A percentile compares a stretch with the other conserved stretches of the same genome.
Conservation (phyloP, 1,140 invertebrate genomes). For the Acromyrmex charruanus region DNA sequence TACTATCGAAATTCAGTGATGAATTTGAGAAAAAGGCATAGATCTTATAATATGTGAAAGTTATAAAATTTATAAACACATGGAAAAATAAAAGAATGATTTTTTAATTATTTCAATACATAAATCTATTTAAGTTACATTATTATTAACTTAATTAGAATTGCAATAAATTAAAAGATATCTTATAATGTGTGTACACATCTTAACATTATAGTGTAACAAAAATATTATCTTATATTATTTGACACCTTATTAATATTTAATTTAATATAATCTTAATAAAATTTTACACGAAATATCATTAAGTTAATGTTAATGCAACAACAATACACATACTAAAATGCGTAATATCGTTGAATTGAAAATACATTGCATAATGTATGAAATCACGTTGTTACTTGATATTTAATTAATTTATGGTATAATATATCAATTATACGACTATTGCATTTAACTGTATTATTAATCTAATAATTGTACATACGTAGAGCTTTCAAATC, state of each 20-base stretch:
- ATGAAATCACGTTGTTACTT: background rate
- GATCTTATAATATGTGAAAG: background rate
- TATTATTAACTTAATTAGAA: background rate
- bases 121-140: background rate
- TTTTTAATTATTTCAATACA: background rate
- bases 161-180: background rate
- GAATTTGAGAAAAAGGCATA: too few species aligned
- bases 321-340: conserved; percentile 1
- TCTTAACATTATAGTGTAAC: background rate
- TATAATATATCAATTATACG: conserved; percentile 29
- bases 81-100: background rate
- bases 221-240: conserved; percentile 12
- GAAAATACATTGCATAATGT: conserved; percentile 14
- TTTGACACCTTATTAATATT: background rate
- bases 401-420: conserved; percentile 35
- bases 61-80: background rate
- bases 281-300: background rate
- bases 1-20: background rate
- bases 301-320: conserved; percentile 1
- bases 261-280: background rate
- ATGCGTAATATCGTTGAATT: background rate
- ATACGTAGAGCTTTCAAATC: background rate
- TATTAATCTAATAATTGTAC: conserved; percentile 16
- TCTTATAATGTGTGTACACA: background rate
- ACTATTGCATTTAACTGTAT: conserved; percentile 28